These are phyloP conservation scores for Phortica magna DNA, from an alignment of 2,888 invertebrate genomes.

Conservation along the genomic window DNA sequence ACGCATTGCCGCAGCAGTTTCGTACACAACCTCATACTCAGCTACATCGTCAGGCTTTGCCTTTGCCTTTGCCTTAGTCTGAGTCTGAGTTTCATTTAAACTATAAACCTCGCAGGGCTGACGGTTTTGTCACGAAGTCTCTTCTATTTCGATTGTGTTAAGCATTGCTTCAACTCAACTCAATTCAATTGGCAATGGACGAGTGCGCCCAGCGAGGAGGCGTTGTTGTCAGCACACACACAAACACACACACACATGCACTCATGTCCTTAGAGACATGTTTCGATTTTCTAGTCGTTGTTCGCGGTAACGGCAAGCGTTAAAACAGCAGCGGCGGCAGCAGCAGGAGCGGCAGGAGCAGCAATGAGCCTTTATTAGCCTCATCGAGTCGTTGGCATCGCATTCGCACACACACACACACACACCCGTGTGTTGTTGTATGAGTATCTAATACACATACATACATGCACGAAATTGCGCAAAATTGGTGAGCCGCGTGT, in stretches of 20 bases:
- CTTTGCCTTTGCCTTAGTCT: not conserved
- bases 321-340: constrained; percentile 1
- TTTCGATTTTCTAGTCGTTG: constrained; percentile 19
- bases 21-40: no score
- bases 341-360: constrained; percentile 46
- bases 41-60: no score
- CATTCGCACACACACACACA: constrained; percentile 22
- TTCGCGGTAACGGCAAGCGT: constrained; percentile 5
- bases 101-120: not conserved
- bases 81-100: not conserved
- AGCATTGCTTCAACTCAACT: not conserved
- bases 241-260: constrained; percentile 9
- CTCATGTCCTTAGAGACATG: constrained; percentile 28
- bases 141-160: not conserved
- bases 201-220: constrained; percentile 36
- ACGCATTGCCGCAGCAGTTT: constrained; percentile 1
- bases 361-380: constrained; percentile 61
- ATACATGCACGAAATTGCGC: constrained; percentile 63
- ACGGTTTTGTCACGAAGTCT: constrained; percentile 6
- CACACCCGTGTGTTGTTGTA: constrained; percentile 1
- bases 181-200: constrained; percentile 21
- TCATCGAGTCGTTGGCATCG: constrained; percentile 54
- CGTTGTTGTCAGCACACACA: constrained; percentile 25
- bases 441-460: constrained; percentile 24
- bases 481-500: constrained; percentile 73